Percentiles rank a stretch among this genome's conserved stretches.
phyloP scores from a whole-genome alignment of 2,888 invertebrate species.

The Cordilura impudica region DNA sequence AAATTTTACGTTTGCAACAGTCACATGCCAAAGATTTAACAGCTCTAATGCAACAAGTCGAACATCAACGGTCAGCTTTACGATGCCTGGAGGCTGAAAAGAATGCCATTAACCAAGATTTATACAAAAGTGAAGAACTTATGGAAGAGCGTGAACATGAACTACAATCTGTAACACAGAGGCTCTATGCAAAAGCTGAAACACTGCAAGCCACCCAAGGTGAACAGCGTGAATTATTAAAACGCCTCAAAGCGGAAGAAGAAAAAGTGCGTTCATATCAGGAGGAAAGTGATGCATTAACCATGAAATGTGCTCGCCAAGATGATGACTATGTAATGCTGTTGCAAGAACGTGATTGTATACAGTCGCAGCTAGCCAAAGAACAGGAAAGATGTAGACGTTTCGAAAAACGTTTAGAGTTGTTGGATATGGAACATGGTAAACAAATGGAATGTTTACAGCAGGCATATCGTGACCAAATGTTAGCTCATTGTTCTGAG shows the following conservation, averaged over 20 bases:
- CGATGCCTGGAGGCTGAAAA: constrained; percentile 68
- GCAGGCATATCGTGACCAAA: constrained; percentile 83
- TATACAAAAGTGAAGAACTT: constrained; percentile 73
- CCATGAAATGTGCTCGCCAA: constrained; percentile 73
- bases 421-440: constrained; percentile 89
- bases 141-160: constrained; percentile 75
- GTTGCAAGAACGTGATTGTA: constrained; percentile 74
- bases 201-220: constrained; percentile 69
- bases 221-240: constrained; percentile 67
- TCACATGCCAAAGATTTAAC: constrained; percentile 73
- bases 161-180: constrained; percentile 66
- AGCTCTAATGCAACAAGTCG: constrained; percentile 69
- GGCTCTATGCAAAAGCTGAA: constrained; percentile 70
- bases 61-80: constrained; percentile 68
- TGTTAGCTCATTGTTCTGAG: constrained; percentile 71
- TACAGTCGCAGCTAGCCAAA: constrained; percentile 81
- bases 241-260: constrained; percentile 68
- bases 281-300: constrained; percentile 68
- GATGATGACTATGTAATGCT: constrained; percentile 76
- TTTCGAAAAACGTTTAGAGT: constrained; percentile 85
- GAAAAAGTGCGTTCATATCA: constrained; percentile 66
- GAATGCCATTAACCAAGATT: constrained; percentile 69
- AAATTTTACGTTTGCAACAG: constrained; percentile 76
- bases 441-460: constrained; percentile 89
- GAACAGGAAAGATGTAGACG: constrained; percentile 85